Evolutionary conservation across 2,797 vertebrate species (phyloP).

Genomic region (Scarus forsteni): DNA sequence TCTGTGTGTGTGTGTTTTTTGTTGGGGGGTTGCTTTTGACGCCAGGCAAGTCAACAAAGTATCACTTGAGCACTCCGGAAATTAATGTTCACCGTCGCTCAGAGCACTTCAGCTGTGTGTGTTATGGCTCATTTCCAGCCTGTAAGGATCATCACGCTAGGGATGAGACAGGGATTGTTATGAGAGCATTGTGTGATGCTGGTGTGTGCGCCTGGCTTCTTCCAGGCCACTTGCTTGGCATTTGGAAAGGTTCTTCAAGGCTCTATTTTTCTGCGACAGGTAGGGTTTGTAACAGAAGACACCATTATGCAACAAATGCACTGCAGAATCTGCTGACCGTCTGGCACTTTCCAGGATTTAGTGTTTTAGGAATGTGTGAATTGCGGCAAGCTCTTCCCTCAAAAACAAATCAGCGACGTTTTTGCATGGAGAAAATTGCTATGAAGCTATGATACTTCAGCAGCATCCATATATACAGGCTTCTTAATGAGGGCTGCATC

Average conservation of each 20-base stretch:
- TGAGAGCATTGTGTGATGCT: constrained; percentile 42
- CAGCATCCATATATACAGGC: neutral
- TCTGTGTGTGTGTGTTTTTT: neutral
- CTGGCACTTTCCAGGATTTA: constrained; percentile 34
- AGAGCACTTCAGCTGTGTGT: constrained; percentile 21
- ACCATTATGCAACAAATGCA: constrained; percentile 34
- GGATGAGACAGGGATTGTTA: constrained; percentile 44
- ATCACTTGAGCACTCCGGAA: constrained; percentile 40
- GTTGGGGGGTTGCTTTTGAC: neutral
- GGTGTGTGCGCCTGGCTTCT: neutral
- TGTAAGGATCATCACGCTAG: constrained; percentile 9
- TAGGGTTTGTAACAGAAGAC: constrained; percentile 42
- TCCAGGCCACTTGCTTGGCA: constrained; percentile 5
- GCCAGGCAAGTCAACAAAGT: constrained; percentile 27
- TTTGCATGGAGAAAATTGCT: neutral
- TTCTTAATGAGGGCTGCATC: constrained; percentile 13
- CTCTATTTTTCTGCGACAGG: constrained; percentile 46
- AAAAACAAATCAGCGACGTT: constrained; percentile 3
- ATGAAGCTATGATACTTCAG: neutral
- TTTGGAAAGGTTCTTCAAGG: constrained; percentile 26
- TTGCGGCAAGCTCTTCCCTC: neutral
- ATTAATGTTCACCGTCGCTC: constrained; percentile 43
- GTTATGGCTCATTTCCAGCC: constrained; percentile 52
- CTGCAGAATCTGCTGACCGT: constrained; percentile 43
- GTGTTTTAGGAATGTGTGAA: constrained; percentile 33